Conservation (phyloP, 2,888 invertebrate genomes). For the Nasonovia ribisnigri region DNA sequence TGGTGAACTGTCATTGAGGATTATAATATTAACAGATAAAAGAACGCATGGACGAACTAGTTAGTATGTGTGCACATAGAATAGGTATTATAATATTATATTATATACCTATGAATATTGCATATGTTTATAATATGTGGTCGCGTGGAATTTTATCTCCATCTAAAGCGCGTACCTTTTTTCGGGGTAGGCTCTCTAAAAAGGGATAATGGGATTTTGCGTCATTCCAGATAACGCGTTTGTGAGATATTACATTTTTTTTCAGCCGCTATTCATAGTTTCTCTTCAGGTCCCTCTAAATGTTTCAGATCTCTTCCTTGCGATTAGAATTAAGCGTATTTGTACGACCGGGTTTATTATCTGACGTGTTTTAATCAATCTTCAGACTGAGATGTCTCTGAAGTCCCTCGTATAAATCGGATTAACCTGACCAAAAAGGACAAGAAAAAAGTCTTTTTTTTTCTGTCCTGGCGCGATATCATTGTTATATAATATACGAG, state of each 20-base stretch:
- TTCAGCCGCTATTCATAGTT: not conserved
- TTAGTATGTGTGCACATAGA: not conserved
- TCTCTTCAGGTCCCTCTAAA: not conserved
- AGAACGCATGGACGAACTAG: not conserved
- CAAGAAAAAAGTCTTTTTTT: not conserved
- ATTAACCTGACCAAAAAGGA: constrained; percentile 38
- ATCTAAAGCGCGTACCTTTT: constrained; percentile 9
- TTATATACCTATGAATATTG: not conserved
- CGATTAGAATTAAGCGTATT: constrained; percentile 34
- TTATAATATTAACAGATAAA: constrained; percentile 37
- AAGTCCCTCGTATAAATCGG: constrained; percentile 46
- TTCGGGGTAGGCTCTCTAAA: not conserved
- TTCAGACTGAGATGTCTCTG: constrained; percentile 20
- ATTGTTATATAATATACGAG: not conserved
- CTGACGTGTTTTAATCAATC: constrained; percentile 51
- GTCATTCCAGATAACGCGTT: constrained; percentile 37
- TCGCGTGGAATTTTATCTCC: constrained; percentile 24
- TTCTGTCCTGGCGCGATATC: not conserved
- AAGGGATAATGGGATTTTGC: constrained; percentile 56
- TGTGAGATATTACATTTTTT: constrained; percentile 19
- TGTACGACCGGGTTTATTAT: not conserved
- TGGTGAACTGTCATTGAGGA: constrained; percentile 20
- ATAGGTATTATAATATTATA: not conserved
- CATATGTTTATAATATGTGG: not conserved
- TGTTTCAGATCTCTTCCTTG: not conserved